Evolutionary conservation across 92 coral and sea anemone genomes (phyloP), one percentile per base, ranked within the genome.

Genomic region (Umimayanthus chanpuru): DNA sequence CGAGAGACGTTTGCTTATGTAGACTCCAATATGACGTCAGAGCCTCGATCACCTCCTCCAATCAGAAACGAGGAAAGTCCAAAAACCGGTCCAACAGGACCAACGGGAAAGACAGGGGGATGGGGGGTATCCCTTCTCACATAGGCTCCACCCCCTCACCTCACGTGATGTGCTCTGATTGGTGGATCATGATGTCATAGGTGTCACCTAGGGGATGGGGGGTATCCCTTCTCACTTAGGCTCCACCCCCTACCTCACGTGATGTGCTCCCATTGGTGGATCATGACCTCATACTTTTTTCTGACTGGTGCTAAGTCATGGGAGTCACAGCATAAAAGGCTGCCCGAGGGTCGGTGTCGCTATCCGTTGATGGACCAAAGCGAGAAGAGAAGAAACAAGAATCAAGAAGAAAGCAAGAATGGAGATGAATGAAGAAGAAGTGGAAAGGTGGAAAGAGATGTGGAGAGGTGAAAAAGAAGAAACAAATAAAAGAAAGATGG

Each of bases 121-220:
- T 2, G 28, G 73, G 73, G 64, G 64, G 16, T 6, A 9, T 8
- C 32, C 73, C 30, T 28, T 20, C 21, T 20, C 14, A 68, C 14
- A 9, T 23, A 68, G 73, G 73, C 73, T 68, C 73, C 73, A 68
- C 73, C 73, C 73, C 73, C 73, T 64, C 70, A 43, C 49, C 70
- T 64, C 70, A 72, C 76, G 76, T 72, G 40, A 72, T n/a, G 76
- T n/a, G 78, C 78, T 73, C 78, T 20, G 20, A 32, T 73, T 73
- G 78, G 78, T 73, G 20, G 78, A 32, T 10, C 47, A 32, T 73
- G 78, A 73, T 6, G 78, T 73, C 43, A 32, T 32, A 32, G 36
- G 36, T 32, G 36, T 32, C 36, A 32, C 36, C 36, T 32, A 32
- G 36, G 36, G 73, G 28, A 20, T 6, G 49, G 73, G 36, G 64